phyloP scores from a whole-genome alignment of 2,888 invertebrate species.

The Synanthedon andrenaeformis region DNA sequence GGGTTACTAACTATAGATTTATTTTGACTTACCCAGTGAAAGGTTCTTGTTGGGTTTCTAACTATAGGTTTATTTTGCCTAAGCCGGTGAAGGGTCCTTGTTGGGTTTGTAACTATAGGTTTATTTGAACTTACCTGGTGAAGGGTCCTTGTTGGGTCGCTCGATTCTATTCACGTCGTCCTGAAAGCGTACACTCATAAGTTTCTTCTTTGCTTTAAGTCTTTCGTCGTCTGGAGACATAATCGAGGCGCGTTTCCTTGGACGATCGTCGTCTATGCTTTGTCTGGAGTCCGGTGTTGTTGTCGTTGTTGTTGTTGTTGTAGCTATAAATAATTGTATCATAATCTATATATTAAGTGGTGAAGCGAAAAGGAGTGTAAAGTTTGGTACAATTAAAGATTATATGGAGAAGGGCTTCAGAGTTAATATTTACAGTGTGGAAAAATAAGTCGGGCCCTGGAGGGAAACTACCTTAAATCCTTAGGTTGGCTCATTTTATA shows the following conservation, averaged over 20 bases:
- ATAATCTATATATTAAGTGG: neutral
- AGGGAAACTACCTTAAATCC: too few relatives aligned
- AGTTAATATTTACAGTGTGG: too few relatives aligned
- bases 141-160: constrained; percentile 40
- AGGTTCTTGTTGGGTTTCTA: constrained; percentile 31
- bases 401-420: too few relatives aligned
- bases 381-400: too few relatives aligned
- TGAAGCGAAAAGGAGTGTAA: too few relatives aligned
- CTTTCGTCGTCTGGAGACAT: constrained; percentile 58
- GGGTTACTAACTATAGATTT: too few relatives aligned
- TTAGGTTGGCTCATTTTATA: too few relatives aligned
- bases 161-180: constrained; percentile 47
- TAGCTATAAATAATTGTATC: neutral
- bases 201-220: constrained; percentile 51
- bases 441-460: too few relatives aligned
- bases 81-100: too few relatives aligned
- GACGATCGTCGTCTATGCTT: constrained; percentile 48
- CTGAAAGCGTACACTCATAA: constrained; percentile 61
- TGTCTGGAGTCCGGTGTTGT: constrained; percentile 33
- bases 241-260: constrained; percentile 55
- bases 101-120: too few relatives aligned
- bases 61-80: too few relatives aligned
- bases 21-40: constrained; percentile 45
- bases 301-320: constrained; percentile 12
- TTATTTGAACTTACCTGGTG: constrained; percentile 41